phyloP scores from a whole-genome alignment of 2,113 vertebrate genomes.

The Hassar affinis region DNA sequence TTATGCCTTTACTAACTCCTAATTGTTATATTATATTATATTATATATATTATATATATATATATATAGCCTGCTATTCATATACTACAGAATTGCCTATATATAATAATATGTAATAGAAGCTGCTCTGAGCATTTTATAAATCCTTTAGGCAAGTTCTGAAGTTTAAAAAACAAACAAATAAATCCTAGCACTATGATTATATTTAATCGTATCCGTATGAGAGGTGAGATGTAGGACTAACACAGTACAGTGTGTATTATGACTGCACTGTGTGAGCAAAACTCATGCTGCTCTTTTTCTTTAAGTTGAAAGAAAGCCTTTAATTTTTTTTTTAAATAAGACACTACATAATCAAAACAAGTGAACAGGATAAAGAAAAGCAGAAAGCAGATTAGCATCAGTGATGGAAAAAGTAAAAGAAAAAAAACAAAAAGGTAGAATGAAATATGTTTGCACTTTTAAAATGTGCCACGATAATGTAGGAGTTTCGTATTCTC shows the following conservation, averaged over 20 bases:
- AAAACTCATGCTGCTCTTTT: not conserved
- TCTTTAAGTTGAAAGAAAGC: not conserved
- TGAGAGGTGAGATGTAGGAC: not conserved
- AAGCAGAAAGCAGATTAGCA: not conserved
- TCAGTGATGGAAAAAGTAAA: not conserved
- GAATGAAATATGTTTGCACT: constrained; percentile 12
- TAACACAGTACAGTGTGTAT: not conserved
- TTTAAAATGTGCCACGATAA: constrained; percentile 12
- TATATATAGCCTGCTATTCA: no score
- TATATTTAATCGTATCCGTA: not conserved
- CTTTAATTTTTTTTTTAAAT: not conserved
- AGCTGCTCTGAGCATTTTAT: not conserved
- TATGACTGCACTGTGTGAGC: not conserved
- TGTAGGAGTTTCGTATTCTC: constrained; percentile 20
- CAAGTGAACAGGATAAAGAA: not conserved
- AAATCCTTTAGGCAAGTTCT: not conserved
- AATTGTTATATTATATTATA: not conserved
- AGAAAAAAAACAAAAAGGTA: not conserved
- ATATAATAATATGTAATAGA: not conserved
- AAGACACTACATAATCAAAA: not conserved
- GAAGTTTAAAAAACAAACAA: not conserved
- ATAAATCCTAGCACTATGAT: not conserved
- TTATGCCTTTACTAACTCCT: not conserved
- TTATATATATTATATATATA: not conserved
- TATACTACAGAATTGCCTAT: not conserved